These are phyloP conservation scores for Hemiprocne comata DNA, from an alignment of 2,113 vertebrate species.

Conservation along the genomic window DNA sequence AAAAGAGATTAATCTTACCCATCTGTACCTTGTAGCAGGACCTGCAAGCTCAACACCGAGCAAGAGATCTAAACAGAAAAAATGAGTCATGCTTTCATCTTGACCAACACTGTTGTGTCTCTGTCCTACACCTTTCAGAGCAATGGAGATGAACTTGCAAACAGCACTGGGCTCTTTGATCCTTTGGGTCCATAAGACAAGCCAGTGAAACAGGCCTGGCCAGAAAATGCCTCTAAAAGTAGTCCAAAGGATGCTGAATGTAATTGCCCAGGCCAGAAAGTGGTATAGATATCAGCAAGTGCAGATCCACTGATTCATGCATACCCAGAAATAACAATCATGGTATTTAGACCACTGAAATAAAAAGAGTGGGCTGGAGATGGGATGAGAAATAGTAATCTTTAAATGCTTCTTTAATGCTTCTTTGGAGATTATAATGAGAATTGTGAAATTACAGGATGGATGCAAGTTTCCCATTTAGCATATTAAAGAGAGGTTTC, in stretches of 20 bases:
- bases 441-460: not conserved
- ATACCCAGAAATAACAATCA: not conserved
- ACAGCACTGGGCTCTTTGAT: not conserved
- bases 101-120: not conserved
- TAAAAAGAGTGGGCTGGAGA: not conserved
- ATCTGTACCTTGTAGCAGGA: not conserved
- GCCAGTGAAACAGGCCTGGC: not conserved
- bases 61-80: not conserved
- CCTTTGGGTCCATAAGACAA: not conserved
- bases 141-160: not conserved
- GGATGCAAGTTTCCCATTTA: slow-evolving; percentile 10
- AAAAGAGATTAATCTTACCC: not conserved
- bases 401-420: slow-evolving; percentile 11
- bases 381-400: not conserved
- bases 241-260: not conserved
- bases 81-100: not conserved
- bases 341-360: slow-evolving; percentile 12
- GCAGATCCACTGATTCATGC: not conserved
- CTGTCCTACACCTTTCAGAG: not conserved
- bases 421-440: not conserved
- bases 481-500: slow-evolving; percentile 52
- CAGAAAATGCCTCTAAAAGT: not conserved
- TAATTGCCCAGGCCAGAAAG: not conserved
- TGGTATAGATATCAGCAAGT: not conserved
- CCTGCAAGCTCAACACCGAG: not conserved